Evolutionary conservation across 2,113 vertebrate genomes (phyloP), one percentile per base, ranked within the genome.

Genomic region (Apteryx owenii): DNA sequence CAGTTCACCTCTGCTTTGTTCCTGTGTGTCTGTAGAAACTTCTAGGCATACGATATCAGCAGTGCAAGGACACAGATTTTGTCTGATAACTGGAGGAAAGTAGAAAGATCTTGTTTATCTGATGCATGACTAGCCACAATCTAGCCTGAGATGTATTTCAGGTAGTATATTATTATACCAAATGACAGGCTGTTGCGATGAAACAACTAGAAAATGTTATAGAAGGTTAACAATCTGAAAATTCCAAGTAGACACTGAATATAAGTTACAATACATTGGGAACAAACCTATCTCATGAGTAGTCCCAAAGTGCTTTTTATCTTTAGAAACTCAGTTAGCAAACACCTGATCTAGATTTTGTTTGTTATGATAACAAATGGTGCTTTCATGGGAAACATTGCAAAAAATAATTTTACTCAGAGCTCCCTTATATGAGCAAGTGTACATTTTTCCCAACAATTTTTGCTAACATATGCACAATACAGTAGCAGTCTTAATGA

Each of bases 391-490:
- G 71, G 68, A 93, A 89, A 38, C 50, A 64, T 65, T 70, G 13
- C 20, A 48, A 78, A 68, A 53, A 19, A 17, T 9, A 7, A 5
- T 72, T 61, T 88, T 73, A 40, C 17, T 80, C 2, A 0, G 11
- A 81, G 5, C 28, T 95, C 23, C 33, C 72, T 89, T 78, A 50
- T 54, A 68, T 77, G 64, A 94, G 31, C 73, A 78, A 90, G 12
- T 28, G 6, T 25, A 2, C 77, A 14, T 89, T 89, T 51, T 92
- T 66, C 33, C 36, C 26, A 92, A 38, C 28, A 68, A 26, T 83
- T 85, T 91, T 94, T 87, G 44, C 58, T 89, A 95, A 80, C 79
- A 61, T 83, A 69, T 56, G 54, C 46, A 71, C 82, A 94, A 80
- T 82, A 38, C 2, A 0, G 38, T 78, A 68, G 15, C 26, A 54